Evolutionary conservation across 1,140 invertebrate genomes (phyloP).

Genomic region (Piezodorus guildinii): DNA sequence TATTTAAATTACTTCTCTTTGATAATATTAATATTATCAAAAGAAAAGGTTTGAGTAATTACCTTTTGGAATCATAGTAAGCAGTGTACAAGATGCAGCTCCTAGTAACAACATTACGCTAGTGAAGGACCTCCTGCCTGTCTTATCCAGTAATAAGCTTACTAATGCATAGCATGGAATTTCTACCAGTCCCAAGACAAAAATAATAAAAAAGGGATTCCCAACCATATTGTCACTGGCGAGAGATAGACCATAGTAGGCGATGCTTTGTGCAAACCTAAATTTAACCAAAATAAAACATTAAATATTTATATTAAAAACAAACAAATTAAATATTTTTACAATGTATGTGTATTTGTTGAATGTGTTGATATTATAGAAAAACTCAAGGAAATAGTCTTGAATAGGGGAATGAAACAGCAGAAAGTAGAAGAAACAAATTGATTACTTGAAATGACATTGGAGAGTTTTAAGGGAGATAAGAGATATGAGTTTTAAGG

Average conservation of each 20-base stretch:
- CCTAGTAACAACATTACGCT: constrained; percentile 61
- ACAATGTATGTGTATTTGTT: too few relatives aligned
- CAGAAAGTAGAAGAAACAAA: too few relatives aligned
- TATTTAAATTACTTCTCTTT: too few relatives aligned
- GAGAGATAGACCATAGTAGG: constrained; percentile 74
- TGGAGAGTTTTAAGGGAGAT: too few relatives aligned
- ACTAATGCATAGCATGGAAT: constrained; percentile 65
- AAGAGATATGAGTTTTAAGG: too few relatives aligned
- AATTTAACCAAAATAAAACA: constrained; percentile 19
- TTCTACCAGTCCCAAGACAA: constrained; percentile 69
- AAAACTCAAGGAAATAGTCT: too few relatives aligned
- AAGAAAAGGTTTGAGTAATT: neutral
- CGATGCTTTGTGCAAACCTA: constrained; percentile 71
- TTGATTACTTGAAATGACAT: too few relatives aligned
- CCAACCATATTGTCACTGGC: constrained; percentile 57
- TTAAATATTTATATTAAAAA: neutral
- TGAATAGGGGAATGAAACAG: too few relatives aligned
- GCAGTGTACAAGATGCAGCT: constrained; percentile 54
- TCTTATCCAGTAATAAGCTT: constrained; percentile 55
- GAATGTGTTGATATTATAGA: too few relatives aligned
- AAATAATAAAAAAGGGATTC: constrained; percentile 73
- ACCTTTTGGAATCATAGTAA: constrained; percentile 49
- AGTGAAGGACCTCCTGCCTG: constrained; percentile 57
- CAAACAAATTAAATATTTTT: too few relatives aligned
- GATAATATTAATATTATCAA: too few relatives aligned